A percentile compares a stretch with the other conserved stretches of the same genome.
Evolutionary conservation across 2,888 invertebrate species (phyloP).

Genomic region (Cenopis cana): DNA sequence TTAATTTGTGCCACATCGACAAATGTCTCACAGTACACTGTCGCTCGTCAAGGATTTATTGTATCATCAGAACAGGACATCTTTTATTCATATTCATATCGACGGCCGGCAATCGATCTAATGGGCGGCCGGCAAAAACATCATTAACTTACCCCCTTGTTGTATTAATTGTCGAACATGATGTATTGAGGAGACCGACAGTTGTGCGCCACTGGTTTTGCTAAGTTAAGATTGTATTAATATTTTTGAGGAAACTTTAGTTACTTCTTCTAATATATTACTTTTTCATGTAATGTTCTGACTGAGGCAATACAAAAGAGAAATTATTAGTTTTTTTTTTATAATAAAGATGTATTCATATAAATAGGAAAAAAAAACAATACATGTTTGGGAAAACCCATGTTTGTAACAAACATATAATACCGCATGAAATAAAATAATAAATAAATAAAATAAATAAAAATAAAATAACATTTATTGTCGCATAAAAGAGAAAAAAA

Average conservation of each 20-base stretch:
- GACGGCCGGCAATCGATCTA: slow-evolving; percentile 55
- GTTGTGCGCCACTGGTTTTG: slow-evolving; percentile 6
- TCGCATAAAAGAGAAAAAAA: too few species aligned
- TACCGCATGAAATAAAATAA: too few species aligned
- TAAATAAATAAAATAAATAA: too few species aligned
- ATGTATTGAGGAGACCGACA: slow-evolving; percentile 37
- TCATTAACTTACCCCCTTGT: slow-evolving; percentile 40
- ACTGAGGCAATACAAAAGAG: neutral
- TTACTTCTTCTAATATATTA: too few species aligned
- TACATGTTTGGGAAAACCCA: too few species aligned
- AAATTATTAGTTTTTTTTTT: too few species aligned
- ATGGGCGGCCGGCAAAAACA: slow-evolving; percentile 53
- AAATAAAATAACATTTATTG: too few species aligned
- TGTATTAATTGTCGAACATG: slow-evolving; percentile 55
- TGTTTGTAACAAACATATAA: too few species aligned
- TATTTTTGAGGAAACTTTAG: neutral
- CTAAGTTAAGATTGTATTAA: too few species aligned
- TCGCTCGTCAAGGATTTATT: slow-evolving; percentile 65
- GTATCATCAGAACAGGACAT: slow-evolving; percentile 60
- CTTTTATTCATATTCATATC: slow-evolving; percentile 72
- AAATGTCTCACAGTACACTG: slow-evolving; percentile 24
- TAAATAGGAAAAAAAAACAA: too few species aligned
- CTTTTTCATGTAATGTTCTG: too few species aligned
- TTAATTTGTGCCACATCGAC: neutral
- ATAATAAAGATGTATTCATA: too few species aligned